Base-by-base conservation (phyloP, 2,113 vertebrate genomes). In the Panurus biarmicus region DNA sequence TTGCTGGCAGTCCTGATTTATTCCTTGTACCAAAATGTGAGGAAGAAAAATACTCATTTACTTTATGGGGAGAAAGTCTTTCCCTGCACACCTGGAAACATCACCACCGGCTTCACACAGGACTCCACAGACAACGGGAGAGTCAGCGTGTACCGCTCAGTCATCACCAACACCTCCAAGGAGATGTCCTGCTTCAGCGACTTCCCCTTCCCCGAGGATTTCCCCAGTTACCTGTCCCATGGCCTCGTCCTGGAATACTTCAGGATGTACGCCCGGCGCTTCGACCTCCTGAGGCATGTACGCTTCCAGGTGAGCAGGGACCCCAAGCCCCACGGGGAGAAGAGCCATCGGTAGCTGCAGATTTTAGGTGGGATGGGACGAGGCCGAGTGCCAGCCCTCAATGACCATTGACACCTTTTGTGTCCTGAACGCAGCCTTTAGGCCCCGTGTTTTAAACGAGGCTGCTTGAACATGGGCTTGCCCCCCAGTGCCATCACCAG, bases 151-250 rank as follows among this genome's bases (percentile, higher is more conserved):
- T 99, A 99, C 87, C 98, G 73, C 64, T 99, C 98, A 1, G 66
- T 99, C 85, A 97, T 99, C 67, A 97, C 95, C 77, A 99, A 99
- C 91, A 98, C 98, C 69, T 98, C 98, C 65, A 99, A 99, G 95
- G 99, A 99, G 96, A 99, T 99, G 98, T 99, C 98, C 95, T 98
- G 98, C 95, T 99, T 98, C 94, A 99, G 99, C 0, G 98, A 99
- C 85, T 99, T 98, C 69, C 99, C 99, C 47, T 98, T 97, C 96
- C 99, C 97, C 0, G 98, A 98, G 35, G 92, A 98, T 77, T 99
- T 97, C 87, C 98, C 99, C 67, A 99, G 95, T 94, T 99, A 90
- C 93, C 96, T 99, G 96, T 97, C 95, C 42, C 98, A 99, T 56
- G 80, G 97, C 36, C 96, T 97, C 48, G 85, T 99, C 47, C 86